Conservation (phyloP, 2,113 vertebrate species). For the Misgurnus anguillicaudatus region DNA sequence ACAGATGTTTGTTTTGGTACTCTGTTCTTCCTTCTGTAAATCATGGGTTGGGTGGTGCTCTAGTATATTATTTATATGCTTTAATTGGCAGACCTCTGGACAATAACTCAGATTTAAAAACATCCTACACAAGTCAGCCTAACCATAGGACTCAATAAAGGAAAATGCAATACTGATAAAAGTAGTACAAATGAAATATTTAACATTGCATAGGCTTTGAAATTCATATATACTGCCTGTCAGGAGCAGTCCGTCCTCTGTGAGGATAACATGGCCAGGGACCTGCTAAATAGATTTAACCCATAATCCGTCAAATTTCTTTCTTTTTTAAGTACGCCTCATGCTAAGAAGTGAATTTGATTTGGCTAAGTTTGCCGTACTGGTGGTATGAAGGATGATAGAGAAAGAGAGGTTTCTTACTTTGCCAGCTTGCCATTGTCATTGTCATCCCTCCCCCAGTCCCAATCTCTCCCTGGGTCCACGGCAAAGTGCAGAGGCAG, state of each 20-base stretch:
- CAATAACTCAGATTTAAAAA: not conserved
- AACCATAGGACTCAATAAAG: not conserved
- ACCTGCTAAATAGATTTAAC: constrained; percentile 38
- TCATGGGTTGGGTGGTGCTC: constrained; percentile 1
- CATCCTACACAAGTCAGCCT: not conserved
- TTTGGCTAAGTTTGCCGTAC: not conserved
- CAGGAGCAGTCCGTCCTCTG: not conserved
- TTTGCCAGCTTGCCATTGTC: constrained; percentile 92
- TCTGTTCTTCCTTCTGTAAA: constrained; percentile 22
- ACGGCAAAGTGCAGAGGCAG: constrained; percentile 96
- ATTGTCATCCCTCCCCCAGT: constrained; percentile 95
- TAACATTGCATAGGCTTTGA: not conserved
- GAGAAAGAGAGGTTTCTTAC: constrained; percentile 73
- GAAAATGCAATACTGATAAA: constrained; percentile 18
- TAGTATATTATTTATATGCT: not conserved
- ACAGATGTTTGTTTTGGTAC: constrained; percentile 19
- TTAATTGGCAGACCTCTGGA: constrained; percentile 16
- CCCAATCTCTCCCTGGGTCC: constrained; percentile 96
- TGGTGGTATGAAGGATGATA: not conserved
- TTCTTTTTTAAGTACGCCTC: constrained; percentile 7
- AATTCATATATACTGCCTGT: not conserved
- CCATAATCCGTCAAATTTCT: constrained; percentile 35
- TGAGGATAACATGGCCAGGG: constrained; percentile 6
- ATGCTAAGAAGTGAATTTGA: not conserved
- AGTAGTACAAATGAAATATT: not conserved